Evolutionary conservation across 2,888 invertebrate species (phyloP), one percentile per base, ranked within the genome.

Genomic region (Colostygia pectinataria): DNA sequence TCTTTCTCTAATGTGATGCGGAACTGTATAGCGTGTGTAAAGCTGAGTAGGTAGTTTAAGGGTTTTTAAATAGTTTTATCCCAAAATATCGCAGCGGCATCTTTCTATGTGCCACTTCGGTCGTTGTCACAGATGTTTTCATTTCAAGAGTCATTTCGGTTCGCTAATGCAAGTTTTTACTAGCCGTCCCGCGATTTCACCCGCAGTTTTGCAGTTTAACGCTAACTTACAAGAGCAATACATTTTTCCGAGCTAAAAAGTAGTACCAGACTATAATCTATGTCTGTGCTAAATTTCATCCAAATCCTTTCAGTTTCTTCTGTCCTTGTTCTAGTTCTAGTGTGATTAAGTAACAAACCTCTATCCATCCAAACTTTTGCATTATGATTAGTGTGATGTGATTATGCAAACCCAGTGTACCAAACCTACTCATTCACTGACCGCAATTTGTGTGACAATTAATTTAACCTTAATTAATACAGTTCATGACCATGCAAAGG

Each of bases 401-500:
- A 65, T 65, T 61, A 65, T 63, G 62, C 65, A 64, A 55, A 63
- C 66, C 53, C 59, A 44, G 24, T 58, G n/a, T n/a, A n/a, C n/a
- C n/a, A n/a, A n/a, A 59, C 68, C 71, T 13, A 14, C 34, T 13
- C 5, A 25, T 23, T 28, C 23, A 70, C 65, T 68, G 53, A 61
- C 71, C 68, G 67, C 77, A 77, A 79, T 74, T 72, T 59, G 64
- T 59, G 65, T 65, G 81, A 77, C 84, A 83, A 86, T 84, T 83
- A 80, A 77, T 80, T 88, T 87, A 85, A 88, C 88, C 87, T 74
- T 80, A 81, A 82, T 87, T 79, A 79, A 66, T 37, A 46, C 9
- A 51, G 54, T 54, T 58, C 60, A 61, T 48, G 60, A 55, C 39
- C 44, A 32, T 28, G n/a, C 36, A 45, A 49, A 57, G 55, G 57